Conservation (phyloP, 2,797 vertebrate species). For the Micropoecilia bifurca region DNA sequence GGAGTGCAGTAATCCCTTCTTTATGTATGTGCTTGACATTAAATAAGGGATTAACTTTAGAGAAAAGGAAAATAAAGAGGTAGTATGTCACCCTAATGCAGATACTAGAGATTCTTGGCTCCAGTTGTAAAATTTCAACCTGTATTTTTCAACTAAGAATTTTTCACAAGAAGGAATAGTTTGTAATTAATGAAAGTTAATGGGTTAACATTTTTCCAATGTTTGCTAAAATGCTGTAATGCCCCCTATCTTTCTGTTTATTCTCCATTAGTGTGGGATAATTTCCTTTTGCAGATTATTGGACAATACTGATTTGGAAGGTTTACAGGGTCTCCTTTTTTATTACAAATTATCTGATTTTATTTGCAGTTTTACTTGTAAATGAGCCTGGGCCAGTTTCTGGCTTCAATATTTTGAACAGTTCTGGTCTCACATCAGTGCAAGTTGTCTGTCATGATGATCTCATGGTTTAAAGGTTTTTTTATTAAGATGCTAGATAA, state of each 20-base stretch:
- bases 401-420: neutral
- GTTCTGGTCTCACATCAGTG: neutral
- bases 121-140: neutral
- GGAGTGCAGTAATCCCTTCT: conserved; percentile 24
- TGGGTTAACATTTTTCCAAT: neutral
- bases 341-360: neutral
- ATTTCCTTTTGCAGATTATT: neutral
- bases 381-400: neutral
- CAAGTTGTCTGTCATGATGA: neutral
- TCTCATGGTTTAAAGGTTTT: neutral
- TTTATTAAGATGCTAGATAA: neutral
- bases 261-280: neutral
- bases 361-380: neutral
- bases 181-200: neutral
- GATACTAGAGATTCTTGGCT: neutral
- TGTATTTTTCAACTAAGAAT: neutral
- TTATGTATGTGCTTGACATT: conserved; percentile 14
- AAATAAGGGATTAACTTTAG: conserved; percentile 19
- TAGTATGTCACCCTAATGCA: conserved; percentile 2
- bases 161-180: neutral
- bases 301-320: neutral
- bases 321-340: neutral
- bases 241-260: neutral
- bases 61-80: conserved; percentile 6
- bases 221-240: neutral